A percentile compares a stretch with the other conserved stretches of the same genome.
phyloP scores from a whole-genome alignment of 1,140 invertebrate species.

The Triops cancriformis region DNA sequence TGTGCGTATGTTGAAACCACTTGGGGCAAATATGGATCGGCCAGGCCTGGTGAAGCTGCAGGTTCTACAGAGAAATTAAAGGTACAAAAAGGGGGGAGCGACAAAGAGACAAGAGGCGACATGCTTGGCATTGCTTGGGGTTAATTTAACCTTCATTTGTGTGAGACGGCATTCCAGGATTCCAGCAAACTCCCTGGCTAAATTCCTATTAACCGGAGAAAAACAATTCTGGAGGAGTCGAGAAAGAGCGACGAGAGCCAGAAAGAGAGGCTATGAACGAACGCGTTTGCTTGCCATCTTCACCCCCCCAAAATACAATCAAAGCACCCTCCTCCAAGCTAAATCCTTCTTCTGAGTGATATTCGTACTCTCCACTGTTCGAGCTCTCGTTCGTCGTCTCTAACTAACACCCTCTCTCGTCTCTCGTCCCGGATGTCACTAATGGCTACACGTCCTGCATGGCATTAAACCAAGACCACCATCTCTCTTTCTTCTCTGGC shows the following conservation, averaged over 20 bases:
- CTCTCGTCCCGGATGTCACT: conserved; percentile 12
- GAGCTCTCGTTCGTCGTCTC: background rate
- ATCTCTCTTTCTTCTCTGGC: background rate
- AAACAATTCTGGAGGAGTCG: background rate
- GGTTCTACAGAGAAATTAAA: background rate
- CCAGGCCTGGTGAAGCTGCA: background rate
- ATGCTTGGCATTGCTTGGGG: background rate
- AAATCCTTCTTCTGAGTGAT: background rate
- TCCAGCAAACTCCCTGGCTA: background rate
- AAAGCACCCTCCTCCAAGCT: background rate
- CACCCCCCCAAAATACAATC: background rate
- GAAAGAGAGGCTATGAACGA: no score
- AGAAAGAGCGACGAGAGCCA: background rate
- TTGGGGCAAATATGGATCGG: background rate
- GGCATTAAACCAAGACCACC: conserved; percentile 12
- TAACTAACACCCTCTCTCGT: conserved; percentile 4
- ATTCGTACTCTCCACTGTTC: background rate
- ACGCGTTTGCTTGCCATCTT: background rate
- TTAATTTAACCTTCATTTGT: conserved; percentile 11
- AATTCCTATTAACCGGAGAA: background rate
- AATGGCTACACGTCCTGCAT: conserved; percentile 12
- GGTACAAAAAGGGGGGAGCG: background rate
- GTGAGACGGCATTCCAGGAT: background rate
- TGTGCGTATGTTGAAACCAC: background rate
- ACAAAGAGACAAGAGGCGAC: background rate